Evolutionary conservation across 2,113 vertebrate genomes (phyloP).

Genomic region (Corvus moneduloides): DNA sequence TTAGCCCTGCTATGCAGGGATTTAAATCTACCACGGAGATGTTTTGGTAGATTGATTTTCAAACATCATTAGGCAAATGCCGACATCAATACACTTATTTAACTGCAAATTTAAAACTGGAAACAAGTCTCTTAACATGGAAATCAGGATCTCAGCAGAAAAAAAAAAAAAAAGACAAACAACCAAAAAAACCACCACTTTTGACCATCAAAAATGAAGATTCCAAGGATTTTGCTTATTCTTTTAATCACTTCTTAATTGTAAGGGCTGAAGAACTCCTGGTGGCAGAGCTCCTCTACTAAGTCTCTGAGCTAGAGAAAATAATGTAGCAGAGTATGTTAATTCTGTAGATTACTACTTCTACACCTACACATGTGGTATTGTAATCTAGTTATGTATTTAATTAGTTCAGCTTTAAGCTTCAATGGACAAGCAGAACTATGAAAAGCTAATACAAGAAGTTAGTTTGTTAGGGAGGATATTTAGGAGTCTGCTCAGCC

Average conservation of each 20-base stretch:
- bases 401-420: constrained; percentile 13
- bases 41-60: background rate
- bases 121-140: background rate
- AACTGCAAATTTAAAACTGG: background rate
- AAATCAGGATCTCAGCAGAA: background rate
- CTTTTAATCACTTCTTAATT: background rate
- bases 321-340: background rate
- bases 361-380: background rate
- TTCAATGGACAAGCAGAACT: background rate
- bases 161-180: background rate
- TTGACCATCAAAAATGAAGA: background rate
- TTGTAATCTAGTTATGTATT: background rate
- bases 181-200: background rate
- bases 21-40: background rate
- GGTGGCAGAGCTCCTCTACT: background rate
- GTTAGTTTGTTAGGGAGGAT: background rate
- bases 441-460: background rate
- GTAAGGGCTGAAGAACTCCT: background rate
- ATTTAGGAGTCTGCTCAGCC: background rate
- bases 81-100: background rate
- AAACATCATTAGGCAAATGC: background rate
- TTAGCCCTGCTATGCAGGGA: background rate
- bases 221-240: background rate
- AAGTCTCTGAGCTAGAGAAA: background rate
- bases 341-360: background rate